These are phyloP conservation scores for Kuschelorhynchus macadamiae DNA, from an alignment of 2,888 invertebrate genomes.

Conservation along the genomic window DNA sequence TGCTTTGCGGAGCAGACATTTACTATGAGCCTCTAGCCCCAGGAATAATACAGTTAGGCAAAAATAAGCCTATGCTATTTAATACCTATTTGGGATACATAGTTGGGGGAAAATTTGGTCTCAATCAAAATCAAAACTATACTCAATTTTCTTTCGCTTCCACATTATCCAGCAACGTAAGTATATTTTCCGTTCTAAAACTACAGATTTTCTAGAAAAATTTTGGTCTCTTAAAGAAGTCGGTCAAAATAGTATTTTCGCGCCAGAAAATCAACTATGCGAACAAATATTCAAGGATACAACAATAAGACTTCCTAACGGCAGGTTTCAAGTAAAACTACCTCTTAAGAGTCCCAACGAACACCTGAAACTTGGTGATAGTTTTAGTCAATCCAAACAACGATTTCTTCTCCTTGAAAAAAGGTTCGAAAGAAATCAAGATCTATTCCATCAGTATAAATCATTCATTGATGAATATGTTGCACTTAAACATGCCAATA, in stretches of 20 bases:
- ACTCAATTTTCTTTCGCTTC: no score
- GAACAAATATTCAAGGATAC: slow-evolving; percentile 3
- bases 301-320: neutral
- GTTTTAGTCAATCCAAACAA: neutral
- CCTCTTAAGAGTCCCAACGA: neutral
- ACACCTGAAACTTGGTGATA: slow-evolving; percentile 2
- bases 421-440: neutral
- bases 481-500: slow-evolving; percentile 1
- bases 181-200: neutral
- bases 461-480: slow-evolving; percentile 40
- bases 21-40: slow-evolving; percentile 25
- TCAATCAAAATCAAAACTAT: no score
- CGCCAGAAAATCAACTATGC: neutral
- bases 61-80: slow-evolving; percentile 19
- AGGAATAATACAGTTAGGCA: slow-evolving; percentile 25
- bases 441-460: neutral
- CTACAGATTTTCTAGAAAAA: no score
- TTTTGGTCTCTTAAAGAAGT: slow-evolving; percentile 1
- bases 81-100: slow-evolving; percentile 41
- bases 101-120: slow-evolving; percentile 20
- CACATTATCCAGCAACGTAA: neutral
- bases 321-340: neutral
- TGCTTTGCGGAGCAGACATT: slow-evolving; percentile 31
- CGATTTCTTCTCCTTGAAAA: slow-evolving; percentile 5
- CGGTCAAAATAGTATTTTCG: neutral